Evolutionary conservation across 2,113 vertebrate genomes (phyloP).

Genomic region (Chaetops frenatus): DNA sequence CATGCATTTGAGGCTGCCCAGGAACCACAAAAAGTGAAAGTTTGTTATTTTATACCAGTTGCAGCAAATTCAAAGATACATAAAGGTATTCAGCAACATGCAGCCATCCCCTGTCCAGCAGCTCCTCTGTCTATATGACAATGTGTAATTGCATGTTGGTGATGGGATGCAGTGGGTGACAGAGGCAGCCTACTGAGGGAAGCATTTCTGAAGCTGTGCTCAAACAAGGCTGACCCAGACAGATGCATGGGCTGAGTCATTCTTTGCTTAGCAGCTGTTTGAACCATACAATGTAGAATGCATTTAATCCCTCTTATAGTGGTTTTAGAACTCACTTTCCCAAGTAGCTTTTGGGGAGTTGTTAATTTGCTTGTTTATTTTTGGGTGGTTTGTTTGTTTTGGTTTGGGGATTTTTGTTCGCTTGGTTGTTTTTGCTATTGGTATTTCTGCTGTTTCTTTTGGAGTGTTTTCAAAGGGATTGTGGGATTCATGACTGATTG

Average conservation of each 20-base stretch:
- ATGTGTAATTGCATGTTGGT: background rate
- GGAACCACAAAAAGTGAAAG: background rate
- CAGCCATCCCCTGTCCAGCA: background rate
- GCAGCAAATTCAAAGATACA: background rate
- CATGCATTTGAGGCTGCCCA: background rate
- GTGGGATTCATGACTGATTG: background rate
- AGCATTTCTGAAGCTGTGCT: background rate
- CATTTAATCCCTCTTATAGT: background rate
- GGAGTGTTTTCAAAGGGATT: background rate
- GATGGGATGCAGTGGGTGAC: background rate
- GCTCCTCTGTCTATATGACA: background rate
- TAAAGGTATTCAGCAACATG: background rate
- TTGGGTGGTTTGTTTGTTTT: background rate
- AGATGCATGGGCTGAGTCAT: accelerated
- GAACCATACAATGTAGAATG: background rate
- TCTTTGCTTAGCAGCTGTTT: background rate
- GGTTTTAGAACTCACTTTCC: background rate
- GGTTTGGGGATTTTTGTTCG: background rate
- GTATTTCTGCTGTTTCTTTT: background rate
- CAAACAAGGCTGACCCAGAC: background rate
- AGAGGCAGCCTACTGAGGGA: background rate
- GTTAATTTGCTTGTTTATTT: background rate
- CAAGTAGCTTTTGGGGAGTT: background rate
- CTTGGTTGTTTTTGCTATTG: background rate
- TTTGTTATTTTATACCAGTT: background rate